Percentiles rank a stretch among this genome's conserved stretches.
These are phyloP conservation scores for Eurystomus gularis DNA, from an alignment of 2,113 vertebrate genomes.

Conservation along the genomic window DNA sequence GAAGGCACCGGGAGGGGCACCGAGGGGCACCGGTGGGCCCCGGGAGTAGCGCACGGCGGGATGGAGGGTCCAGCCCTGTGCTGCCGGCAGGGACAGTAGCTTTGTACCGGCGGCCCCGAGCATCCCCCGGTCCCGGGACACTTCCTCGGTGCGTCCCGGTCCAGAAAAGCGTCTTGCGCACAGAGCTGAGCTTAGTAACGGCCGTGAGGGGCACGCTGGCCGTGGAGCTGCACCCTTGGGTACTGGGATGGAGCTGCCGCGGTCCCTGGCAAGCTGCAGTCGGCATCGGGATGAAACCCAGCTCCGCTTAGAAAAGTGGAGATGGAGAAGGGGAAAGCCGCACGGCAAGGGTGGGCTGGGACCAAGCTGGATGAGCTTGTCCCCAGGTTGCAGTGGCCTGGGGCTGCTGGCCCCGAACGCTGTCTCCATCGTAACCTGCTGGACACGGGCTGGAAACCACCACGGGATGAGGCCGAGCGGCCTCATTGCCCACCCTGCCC, in stretches of 20 bases:
- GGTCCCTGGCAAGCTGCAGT: no score
- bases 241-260: not conserved
- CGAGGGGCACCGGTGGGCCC: not conserved
- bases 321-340: not conserved
- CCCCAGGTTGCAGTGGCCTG: not conserved
- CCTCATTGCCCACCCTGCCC: fast-evolving
- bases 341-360: fast-evolving
- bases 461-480: fast-evolving
- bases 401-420: fast-evolving
- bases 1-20: no score
- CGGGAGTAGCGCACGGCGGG: not conserved
- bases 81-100: fast-evolving
- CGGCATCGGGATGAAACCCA: not conserved
- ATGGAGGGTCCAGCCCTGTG: no score
- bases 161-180: fast-evolving
- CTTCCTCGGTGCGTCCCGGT: fast-evolving
- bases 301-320: fast-evolving
- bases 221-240: not conserved
- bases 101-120: fast-evolving
- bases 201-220: fast-evolving
- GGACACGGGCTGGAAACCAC: not conserved
- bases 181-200: fast-evolving
- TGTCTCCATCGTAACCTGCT: fast-evolving
- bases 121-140: not conserved
- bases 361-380: not conserved